These are phyloP conservation scores for Augiades crinisus DNA, from an alignment of 2,888 invertebrate genomes.

Conservation along the genomic window DNA sequence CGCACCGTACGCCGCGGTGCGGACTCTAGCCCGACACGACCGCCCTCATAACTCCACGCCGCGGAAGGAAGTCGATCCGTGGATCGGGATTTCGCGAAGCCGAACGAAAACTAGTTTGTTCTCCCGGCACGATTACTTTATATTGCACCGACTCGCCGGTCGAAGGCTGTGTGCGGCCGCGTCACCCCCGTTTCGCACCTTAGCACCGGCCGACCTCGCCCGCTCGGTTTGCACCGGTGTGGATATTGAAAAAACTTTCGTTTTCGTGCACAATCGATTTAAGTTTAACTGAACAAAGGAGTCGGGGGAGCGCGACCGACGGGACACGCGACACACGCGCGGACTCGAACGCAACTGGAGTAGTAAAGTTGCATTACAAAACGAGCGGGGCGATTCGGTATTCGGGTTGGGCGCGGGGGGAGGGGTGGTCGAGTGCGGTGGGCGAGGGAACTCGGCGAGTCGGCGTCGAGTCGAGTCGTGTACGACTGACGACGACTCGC, in stretches of 20 bases:
- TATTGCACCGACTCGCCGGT: conserved; percentile 40
- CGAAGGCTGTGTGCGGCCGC: conserved; percentile 56
- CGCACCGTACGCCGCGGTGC: conserved; percentile 34
- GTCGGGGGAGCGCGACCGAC: conserved; percentile 36
- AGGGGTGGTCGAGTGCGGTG: conserved; percentile 42
- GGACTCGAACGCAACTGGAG: conserved; percentile 60
- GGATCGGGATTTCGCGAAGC: conserved; percentile 36
- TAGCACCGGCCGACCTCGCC: conserved; percentile 51
- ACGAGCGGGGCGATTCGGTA: conserved; percentile 34
- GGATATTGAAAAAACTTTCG: conserved; percentile 37
- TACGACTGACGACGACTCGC: conserved; percentile 2
- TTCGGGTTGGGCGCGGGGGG: conserved; percentile 31
- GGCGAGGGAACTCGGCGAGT: conserved; percentile 20
- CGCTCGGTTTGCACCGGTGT: conserved; percentile 46
- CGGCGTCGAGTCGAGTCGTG: conserved; percentile 26
- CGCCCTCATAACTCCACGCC: conserved; percentile 36
- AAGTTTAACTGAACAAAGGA: conserved; percentile 56
- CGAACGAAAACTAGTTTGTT: conserved; percentile 44
- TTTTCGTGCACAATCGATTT: conserved; percentile 41
- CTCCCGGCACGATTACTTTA: conserved; percentile 35
- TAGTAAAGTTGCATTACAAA: conserved; percentile 41
- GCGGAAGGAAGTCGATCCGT: conserved; percentile 35
- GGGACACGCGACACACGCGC: conserved; percentile 50
- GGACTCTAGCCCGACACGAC: conserved; percentile 38
- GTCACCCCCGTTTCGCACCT: conserved; percentile 34